phyloP scores from a whole-genome alignment of 2,888 invertebrate genomes.

The Itoplectis maculator region DNA sequence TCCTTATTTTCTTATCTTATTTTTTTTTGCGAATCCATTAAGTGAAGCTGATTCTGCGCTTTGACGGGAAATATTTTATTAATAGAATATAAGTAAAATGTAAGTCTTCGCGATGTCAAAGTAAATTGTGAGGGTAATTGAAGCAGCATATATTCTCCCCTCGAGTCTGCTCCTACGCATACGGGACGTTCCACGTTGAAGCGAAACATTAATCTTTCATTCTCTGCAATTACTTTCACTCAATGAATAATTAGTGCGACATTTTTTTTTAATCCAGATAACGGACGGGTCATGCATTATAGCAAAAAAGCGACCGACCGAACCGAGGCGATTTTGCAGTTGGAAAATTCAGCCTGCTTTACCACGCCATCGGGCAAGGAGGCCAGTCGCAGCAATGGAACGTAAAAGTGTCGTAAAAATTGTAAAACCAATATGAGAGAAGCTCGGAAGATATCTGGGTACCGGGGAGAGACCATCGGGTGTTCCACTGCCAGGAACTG shows the following conservation, averaged over 20 bases:
- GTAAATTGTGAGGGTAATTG: background rate
- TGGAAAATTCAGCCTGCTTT: constrained; percentile 56
- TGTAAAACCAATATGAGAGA: constrained; percentile 74
- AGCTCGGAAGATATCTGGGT: constrained; percentile 54
- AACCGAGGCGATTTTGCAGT: constrained; percentile 51
- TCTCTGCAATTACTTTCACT: too few species aligned
- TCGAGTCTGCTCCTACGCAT: background rate
- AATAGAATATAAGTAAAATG: background rate
- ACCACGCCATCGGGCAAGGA: constrained; percentile 65
- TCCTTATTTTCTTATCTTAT: background rate
- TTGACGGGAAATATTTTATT: constrained; percentile 13
- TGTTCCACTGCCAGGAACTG: constrained; percentile 31
- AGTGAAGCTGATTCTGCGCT: constrained; percentile 18
- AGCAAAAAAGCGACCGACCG: constrained; percentile 26
- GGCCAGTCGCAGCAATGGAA: constrained; percentile 72
- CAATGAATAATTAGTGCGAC: background rate
- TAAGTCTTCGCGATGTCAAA: constrained; percentile 11
- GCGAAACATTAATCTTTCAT: too few species aligned
- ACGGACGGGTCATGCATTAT: constrained; percentile 26
- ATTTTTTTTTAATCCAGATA: constrained; percentile 16
- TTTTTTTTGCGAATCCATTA: constrained; percentile 29
- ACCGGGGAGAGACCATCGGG: constrained; percentile 38
- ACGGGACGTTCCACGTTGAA: background rate
- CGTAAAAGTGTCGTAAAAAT: constrained; percentile 75
- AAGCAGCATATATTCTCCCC: background rate